Conservation (phyloP, 2,888 invertebrate species). For the Napeogenes sylphis region DNA sequence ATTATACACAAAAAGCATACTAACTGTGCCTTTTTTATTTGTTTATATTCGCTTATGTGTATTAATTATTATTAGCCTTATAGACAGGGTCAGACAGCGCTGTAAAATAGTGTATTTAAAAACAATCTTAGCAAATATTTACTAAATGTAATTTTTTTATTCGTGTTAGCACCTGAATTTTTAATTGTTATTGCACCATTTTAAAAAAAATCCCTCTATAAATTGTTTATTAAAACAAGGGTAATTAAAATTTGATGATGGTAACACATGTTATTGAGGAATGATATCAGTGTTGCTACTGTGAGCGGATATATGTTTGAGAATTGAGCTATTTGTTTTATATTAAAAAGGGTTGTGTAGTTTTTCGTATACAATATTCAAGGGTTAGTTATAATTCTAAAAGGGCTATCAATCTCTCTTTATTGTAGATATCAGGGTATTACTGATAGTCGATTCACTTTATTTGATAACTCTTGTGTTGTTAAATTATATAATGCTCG, state of each 20-base stretch:
- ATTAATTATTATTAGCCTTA: conserved; percentile 56
- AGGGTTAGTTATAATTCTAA: too few relatives aligned
- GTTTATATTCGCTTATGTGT: conserved; percentile 17
- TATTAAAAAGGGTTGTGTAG: conserved; percentile 71
- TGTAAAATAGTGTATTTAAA: conserved; percentile 65
- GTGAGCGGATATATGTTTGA: conserved; percentile 23
- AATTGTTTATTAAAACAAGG: conserved; percentile 42
- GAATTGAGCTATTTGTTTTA: conserved; percentile 14
- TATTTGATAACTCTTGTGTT: conserved; percentile 26
- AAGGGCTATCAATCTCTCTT: background rate
- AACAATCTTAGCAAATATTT: conserved; percentile 65
- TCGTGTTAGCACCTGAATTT: conserved; percentile 67
- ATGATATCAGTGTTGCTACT: conserved; percentile 34
- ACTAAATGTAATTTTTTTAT: conserved; percentile 59
- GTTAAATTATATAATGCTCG: conserved; percentile 3
- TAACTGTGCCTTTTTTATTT: conserved; percentile 20
- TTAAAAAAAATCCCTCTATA: conserved; percentile 45
- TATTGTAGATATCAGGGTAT: conserved; percentile 62
- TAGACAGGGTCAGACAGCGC: conserved; percentile 72
- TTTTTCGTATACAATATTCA: conserved; percentile 46
- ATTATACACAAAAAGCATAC: background rate
- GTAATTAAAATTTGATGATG: conserved; percentile 34
- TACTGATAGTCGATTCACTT: conserved; percentile 43
- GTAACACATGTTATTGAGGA: conserved; percentile 40
- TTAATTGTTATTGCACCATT: conserved; percentile 61